phyloP scores from a whole-genome alignment of 2,113 vertebrate genomes.

The Cryptotis parvus region DNA sequence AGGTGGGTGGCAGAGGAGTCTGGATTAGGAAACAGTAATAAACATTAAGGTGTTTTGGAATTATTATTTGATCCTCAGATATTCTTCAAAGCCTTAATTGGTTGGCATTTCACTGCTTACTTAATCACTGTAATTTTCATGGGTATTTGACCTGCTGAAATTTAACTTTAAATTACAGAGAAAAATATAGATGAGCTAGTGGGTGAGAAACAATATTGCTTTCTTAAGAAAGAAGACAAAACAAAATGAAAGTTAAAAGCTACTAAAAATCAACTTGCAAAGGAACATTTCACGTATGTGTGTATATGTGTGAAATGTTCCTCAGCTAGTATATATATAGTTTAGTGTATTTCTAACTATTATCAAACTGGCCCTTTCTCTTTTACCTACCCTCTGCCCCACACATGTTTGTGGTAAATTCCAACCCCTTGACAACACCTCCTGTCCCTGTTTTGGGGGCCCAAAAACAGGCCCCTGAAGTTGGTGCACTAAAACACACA shows the following conservation, averaged over 20 bases:
- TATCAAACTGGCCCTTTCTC: too few species aligned
- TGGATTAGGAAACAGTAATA: neutral
- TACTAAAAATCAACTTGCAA: neutral
- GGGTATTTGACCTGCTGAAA: constrained; percentile 27
- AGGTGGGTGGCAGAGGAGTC: constrained; percentile 54
- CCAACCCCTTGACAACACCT: too few species aligned
- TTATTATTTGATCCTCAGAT: neutral
- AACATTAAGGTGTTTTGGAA: constrained; percentile 41
- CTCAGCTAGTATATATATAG: too few species aligned
- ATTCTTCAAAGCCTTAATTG: neutral
- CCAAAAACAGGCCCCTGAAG: too few species aligned
- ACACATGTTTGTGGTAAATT: too few species aligned
- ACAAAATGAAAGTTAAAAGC: constrained; percentile 62
- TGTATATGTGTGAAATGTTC: too few species aligned
- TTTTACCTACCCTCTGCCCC: too few species aligned
- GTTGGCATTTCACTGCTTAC: neutral
- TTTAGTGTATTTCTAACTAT: too few species aligned
- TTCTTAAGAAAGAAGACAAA: constrained; percentile 65
- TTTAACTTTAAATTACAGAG: constrained; percentile 37
- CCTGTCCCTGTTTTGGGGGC: too few species aligned
- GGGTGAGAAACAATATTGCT: constrained; percentile 17
- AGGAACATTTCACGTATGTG: neutral
- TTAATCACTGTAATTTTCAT: constrained; percentile 34
- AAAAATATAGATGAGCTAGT: too few species aligned
- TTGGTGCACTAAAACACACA: too few species aligned